These are phyloP conservation scores for Heliconius hortense DNA, from an alignment of 2,888 invertebrate species.

Conservation along the genomic window DNA sequence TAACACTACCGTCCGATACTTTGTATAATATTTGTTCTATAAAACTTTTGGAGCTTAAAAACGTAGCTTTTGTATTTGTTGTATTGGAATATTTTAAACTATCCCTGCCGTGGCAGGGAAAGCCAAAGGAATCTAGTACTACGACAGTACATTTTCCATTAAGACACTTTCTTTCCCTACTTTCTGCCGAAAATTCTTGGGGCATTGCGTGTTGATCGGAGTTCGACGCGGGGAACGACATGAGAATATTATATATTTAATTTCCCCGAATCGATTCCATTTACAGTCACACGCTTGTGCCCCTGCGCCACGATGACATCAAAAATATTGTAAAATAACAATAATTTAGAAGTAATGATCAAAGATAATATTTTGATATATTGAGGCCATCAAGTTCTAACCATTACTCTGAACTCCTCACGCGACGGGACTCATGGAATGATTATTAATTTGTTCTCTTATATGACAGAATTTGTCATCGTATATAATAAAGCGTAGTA, in stretches of 20 bases:
- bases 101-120: not conserved
- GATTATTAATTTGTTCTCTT: too few relatives aligned
- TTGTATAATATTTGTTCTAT: slow-evolving; percentile 5
- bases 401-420: too few relatives aligned
- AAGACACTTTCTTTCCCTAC: not conserved
- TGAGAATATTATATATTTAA: not conserved
- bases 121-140: not conserved
- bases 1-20: slow-evolving; percentile 53
- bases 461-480: too few relatives aligned
- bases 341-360: too few relatives aligned
- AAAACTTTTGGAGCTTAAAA: not conserved
- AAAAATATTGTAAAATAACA: too few relatives aligned
- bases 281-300: not conserved
- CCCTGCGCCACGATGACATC: not conserved
- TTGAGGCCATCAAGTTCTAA: too few relatives aligned
- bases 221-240: not conserved
- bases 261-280: not conserved
- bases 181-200: not conserved
- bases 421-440: too few relatives aligned
- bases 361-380: too few relatives aligned
- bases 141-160: too few relatives aligned
- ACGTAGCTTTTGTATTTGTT: not conserved
- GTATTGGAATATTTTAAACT: not conserved
- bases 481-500: too few relatives aligned
- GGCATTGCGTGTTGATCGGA: not conserved